These are phyloP conservation scores for Drosophila mettleri DNA, from an alignment of 2,888 invertebrate species.

Conservation along the genomic window DNA sequence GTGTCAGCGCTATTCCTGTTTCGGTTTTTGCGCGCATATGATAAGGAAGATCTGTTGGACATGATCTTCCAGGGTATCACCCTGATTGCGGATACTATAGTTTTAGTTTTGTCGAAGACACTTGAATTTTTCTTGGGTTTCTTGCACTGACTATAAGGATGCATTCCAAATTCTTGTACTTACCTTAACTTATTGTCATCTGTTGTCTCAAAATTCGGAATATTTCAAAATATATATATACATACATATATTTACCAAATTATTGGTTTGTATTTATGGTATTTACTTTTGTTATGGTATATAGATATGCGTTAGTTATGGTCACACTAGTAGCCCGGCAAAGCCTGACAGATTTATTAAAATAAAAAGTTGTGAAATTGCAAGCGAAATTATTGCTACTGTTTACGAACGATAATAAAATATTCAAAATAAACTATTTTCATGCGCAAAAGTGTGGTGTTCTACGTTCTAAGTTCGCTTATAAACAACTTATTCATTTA, in stretches of 20 bases:
- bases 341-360: conserved; percentile 13
- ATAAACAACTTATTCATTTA: background rate
- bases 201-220: background rate
- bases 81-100: background rate
- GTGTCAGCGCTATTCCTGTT: conserved; percentile 53
- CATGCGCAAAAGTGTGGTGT: too few relatives aligned
- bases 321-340: conserved; percentile 40
- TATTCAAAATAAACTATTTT: background rate
- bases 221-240: conserved; percentile 2
- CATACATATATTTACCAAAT: background rate
- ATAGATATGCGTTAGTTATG: background rate
- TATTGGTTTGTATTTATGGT: background rate
- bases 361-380: background rate
- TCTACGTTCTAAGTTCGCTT: background rate
- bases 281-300: conserved; percentile 13
- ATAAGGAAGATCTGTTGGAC: conserved; percentile 21
- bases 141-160: background rate
- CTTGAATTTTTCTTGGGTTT: conserved; percentile 1
- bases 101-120: conserved; percentile 4
- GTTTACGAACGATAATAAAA: background rate
- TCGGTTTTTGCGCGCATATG: conserved; percentile 20
- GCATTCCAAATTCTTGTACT: conserved; percentile 16
- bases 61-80: background rate
- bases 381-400: background rate
- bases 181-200: background rate